Conservation (phyloP, 2,113 vertebrate species). For the Notiomystis cincta region DNA sequence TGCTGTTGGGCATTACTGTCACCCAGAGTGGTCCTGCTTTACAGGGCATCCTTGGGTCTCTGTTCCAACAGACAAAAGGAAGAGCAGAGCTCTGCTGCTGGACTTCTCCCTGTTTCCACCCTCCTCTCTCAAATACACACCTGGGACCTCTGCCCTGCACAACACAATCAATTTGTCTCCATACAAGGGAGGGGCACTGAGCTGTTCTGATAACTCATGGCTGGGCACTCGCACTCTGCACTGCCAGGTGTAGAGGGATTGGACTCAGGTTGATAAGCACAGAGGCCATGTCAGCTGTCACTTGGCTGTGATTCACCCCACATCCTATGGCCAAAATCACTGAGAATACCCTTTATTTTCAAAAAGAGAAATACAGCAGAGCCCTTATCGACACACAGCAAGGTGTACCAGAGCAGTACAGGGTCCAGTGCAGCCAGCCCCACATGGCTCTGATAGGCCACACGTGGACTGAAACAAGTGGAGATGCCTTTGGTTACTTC, state of each 20-base stretch:
- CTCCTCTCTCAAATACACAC: background rate
- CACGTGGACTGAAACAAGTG: background rate
- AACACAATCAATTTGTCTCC: background rate
- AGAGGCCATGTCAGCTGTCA: background rate
- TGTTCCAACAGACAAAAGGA: background rate
- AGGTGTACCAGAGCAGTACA: background rate
- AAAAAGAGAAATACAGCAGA: background rate
- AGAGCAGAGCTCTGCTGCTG: background rate
- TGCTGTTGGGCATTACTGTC: background rate
- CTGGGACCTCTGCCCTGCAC: background rate
- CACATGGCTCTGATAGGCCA: background rate
- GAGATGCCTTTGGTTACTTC: background rate
- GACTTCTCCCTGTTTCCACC: background rate
- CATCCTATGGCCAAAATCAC: background rate
- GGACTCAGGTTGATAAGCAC: background rate
- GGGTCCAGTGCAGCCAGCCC: background rate
- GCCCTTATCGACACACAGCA: background rate
- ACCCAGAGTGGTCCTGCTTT: background rate
- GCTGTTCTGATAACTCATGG: background rate
- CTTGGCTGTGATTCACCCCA: background rate
- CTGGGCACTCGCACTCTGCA: background rate
- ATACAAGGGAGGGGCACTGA: background rate
- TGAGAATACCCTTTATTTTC: background rate
- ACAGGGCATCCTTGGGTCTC: background rate
- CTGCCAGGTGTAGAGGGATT: background rate